Evolutionary conservation across 2,113 vertebrate genomes (phyloP).

Genomic region (Muntiacus muntjak): DNA sequence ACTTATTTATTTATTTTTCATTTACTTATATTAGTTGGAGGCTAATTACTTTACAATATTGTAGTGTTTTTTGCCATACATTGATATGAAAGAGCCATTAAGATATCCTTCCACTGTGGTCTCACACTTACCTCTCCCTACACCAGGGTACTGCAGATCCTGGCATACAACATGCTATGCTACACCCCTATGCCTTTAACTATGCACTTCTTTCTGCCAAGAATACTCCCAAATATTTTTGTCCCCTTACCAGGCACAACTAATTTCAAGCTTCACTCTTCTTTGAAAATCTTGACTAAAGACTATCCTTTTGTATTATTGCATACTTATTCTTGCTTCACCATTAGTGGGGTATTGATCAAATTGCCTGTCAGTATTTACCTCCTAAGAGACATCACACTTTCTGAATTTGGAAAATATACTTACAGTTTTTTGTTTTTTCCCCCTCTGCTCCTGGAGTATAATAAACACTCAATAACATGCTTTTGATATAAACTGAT

Average conservation of each 20-base stretch:
- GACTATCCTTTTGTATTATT: neutral
- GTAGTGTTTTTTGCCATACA: no score
- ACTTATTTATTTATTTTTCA: no score
- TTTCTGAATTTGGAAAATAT: neutral
- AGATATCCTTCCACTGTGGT: neutral
- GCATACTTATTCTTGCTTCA: neutral
- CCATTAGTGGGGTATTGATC: neutral
- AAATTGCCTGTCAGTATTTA: neutral
- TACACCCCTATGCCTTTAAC: neutral
- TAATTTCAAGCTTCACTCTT: neutral
- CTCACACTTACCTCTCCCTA: neutral
- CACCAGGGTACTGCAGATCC: neutral
- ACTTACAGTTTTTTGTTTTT: neutral
- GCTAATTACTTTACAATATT: no score
- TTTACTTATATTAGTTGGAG: no score
- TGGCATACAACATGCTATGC: accelerated
- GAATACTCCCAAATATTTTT: neutral
- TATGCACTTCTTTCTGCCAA: neutral
- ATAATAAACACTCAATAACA: neutral
- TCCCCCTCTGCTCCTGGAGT: neutral
- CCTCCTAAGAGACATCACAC: neutral
- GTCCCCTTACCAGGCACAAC: neutral
- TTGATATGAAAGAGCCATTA: no score
- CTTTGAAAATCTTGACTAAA: neutral
- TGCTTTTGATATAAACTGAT: neutral